Conservation (phyloP, 2,888 invertebrate genomes). For the Steromphala cineraria region DNA sequence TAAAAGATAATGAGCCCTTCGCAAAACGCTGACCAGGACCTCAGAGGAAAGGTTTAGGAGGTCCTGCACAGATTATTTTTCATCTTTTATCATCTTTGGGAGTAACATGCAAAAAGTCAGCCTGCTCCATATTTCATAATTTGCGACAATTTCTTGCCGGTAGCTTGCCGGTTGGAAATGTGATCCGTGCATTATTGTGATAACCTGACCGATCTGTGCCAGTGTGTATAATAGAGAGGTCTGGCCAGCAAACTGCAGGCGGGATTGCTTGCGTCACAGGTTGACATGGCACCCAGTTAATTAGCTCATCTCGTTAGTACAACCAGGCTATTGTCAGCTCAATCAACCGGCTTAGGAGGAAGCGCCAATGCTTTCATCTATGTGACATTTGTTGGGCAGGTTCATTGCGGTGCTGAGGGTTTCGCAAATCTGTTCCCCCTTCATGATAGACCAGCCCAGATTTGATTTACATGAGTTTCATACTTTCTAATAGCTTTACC, state of each 20-base stretch:
- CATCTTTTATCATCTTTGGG: background rate
- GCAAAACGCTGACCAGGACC: background rate
- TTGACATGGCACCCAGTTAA: slow-evolving; percentile 15
- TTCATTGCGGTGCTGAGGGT: no score
- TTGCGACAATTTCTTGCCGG: slow-evolving; percentile 33
- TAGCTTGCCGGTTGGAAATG: slow-evolving; percentile 7
- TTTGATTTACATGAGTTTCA: slow-evolving; percentile 19
- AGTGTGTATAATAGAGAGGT: slow-evolving; percentile 6
- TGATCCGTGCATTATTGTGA: slow-evolving; percentile 10
- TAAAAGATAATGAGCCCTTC: slow-evolving; percentile 19
- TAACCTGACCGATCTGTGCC: slow-evolving; percentile 18
- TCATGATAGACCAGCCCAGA: background rate
- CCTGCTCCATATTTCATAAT: slow-evolving; percentile 32
- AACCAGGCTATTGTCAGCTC: slow-evolving; percentile 15
- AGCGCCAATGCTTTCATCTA: background rate
- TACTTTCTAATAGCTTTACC: slow-evolving; percentile 20
- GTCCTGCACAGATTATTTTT: background rate
- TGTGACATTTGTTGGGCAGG: background rate
- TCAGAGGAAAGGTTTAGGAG: background rate
- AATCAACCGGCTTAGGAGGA: background rate
- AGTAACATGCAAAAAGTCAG: background rate
- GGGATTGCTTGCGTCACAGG: slow-evolving; percentile 11
- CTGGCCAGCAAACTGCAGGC: slow-evolving; percentile 6
- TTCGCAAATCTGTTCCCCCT: background rate
- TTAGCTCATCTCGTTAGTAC: slow-evolving; percentile 18